These are phyloP conservation scores for Cerastis leucographa DNA, from an alignment of 2,888 invertebrate genomes.

Conservation along the genomic window DNA sequence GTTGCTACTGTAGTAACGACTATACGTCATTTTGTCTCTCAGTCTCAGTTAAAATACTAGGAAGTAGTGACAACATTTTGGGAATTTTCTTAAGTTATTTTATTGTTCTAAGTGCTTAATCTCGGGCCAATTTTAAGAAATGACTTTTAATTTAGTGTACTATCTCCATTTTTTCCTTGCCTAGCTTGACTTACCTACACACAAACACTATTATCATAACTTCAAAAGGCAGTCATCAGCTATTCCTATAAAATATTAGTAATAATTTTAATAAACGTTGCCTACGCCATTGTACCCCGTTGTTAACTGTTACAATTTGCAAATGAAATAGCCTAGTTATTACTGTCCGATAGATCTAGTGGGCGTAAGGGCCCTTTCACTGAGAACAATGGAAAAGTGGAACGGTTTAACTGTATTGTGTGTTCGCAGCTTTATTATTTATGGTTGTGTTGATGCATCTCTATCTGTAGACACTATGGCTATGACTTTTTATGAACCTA, in stretches of 20 bases:
- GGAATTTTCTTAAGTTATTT: neutral
- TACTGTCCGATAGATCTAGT: conserved; percentile 52
- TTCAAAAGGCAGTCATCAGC: neutral
- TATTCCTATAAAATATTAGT: neutral
- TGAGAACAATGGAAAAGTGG: conserved; percentile 67
- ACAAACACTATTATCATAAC: neutral
- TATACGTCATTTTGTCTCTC: neutral
- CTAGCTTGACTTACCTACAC: neutral
- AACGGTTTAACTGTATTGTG: conserved; percentile 62
- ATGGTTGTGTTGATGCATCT: conserved; percentile 34
- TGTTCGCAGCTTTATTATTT: conserved; percentile 62
- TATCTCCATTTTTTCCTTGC: neutral
- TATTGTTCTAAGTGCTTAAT: neutral
- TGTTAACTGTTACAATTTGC: conserved; percentile 58
- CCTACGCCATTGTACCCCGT: conserved; percentile 30
- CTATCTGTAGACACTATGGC: neutral
- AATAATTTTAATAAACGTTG: conserved; percentile 20
- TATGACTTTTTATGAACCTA: neutral
- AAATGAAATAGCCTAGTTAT: conserved; percentile 65
- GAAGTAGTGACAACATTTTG: neutral
- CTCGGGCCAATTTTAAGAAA: neutral
- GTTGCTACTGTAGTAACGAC: neutral
- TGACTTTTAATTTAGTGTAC: neutral
- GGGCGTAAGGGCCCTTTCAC: conserved; percentile 66
- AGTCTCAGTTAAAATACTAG: neutral